Conservation (phyloP, 2,113 vertebrate species). For the Tor tambroides region DNA sequence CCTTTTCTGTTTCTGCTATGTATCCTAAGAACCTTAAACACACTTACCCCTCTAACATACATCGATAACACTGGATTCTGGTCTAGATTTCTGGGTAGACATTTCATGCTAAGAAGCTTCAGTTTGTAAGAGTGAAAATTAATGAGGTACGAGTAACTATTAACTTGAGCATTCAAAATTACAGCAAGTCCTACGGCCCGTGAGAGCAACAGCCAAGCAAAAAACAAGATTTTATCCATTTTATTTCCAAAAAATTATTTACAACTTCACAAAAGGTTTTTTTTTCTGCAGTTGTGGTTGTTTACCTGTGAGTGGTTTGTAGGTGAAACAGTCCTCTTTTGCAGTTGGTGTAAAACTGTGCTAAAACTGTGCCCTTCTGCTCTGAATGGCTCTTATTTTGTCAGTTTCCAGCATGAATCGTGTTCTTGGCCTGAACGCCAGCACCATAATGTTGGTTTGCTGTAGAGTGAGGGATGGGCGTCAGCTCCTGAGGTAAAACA, state of each 20-base stretch:
- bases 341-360: constrained; percentile 51
- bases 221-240: constrained; percentile 11
- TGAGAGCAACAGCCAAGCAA: constrained; percentile 49
- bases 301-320: constrained; percentile 43
- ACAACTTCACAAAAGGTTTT: constrained; percentile 43
- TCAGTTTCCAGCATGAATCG: constrained; percentile 52
- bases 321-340: constrained; percentile 50
- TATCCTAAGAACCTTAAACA: neutral
- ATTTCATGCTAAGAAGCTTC: constrained; percentile 53
- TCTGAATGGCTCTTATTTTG: constrained; percentile 19
- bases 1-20: constrained; percentile 2
- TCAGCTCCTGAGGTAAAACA: constrained; percentile 49
- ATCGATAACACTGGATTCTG: neutral
- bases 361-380: constrained; percentile 46
- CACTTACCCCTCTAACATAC: constrained; percentile 1
- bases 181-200: constrained; percentile 31
- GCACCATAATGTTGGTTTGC: constrained; percentile 49
- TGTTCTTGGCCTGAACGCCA: constrained; percentile 32
- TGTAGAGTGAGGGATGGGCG: constrained; percentile 53
- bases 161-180: constrained; percentile 43
- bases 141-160: constrained; percentile 41
- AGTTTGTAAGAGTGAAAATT: constrained; percentile 37
- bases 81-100: constrained; percentile 11
- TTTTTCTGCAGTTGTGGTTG: constrained; percentile 1
- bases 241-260: constrained; percentile 47